These are phyloP conservation scores for Thereuonema tuberculata DNA, from an alignment of 1,140 invertebrate species.

Conservation along the genomic window DNA sequence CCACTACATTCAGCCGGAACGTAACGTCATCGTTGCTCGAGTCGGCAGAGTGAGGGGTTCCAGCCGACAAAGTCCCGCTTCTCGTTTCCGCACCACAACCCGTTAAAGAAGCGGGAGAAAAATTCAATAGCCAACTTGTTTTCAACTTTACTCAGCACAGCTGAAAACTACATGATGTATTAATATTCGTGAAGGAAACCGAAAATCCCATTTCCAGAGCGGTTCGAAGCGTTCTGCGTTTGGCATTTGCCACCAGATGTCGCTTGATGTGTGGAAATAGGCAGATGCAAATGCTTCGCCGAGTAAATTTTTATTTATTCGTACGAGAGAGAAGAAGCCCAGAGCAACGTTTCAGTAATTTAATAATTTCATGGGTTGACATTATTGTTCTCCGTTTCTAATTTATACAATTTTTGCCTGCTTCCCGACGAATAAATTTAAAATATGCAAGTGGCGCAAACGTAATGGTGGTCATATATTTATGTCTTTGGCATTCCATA, in stretches of 20 bases:
- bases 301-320: constrained; percentile 3
- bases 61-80: too few relatives aligned
- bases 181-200: too few relatives aligned
- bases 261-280: constrained; percentile 7
- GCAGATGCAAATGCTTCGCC: not conserved
- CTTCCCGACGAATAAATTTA: not conserved
- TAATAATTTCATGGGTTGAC: constrained; percentile 8
- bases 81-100: too few relatives aligned
- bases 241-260: constrained; percentile 8
- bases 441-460: not conserved
- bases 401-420: not conserved
- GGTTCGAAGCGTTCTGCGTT: constrained; percentile 1
- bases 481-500: not conserved
- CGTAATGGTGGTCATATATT: not conserved
- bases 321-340: not conserved
- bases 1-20: too few relatives aligned
- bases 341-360: not conserved
- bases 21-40: too few relatives aligned
- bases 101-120: too few relatives aligned
- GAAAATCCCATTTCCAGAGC: too few relatives aligned
- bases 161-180: too few relatives aligned
- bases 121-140: too few relatives aligned
- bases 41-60: too few relatives aligned
- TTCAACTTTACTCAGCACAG: too few relatives aligned
- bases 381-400: constrained; percentile 1